phyloP scores from a whole-genome alignment of 2,888 invertebrate species.

The Lydus trimaculatus region DNA sequence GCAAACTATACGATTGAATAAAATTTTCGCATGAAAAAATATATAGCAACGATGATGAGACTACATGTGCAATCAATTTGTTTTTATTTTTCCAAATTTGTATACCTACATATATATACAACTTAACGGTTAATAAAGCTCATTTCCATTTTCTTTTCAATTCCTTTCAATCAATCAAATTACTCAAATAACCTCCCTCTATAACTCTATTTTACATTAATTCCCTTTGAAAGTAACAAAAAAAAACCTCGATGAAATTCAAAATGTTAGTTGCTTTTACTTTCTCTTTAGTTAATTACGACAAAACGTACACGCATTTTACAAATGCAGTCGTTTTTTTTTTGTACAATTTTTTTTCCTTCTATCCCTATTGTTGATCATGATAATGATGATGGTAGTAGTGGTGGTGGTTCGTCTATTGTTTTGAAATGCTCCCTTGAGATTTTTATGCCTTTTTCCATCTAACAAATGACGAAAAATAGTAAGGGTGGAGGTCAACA shows the following conservation, averaged over 20 bases:
- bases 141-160: conserved; percentile 22
- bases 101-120: conserved; percentile 17
- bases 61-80: conserved; percentile 43
- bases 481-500: conserved; percentile 1
- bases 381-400: neutral
- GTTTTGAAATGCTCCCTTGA: conserved; percentile 8
- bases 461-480: neutral
- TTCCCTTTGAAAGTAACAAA: neutral
- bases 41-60: conserved; percentile 21
- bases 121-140: conserved; percentile 24
- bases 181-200: neutral
- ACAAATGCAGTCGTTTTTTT: no score
- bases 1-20: conserved; percentile 42
- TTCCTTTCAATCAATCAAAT: conserved; percentile 26
- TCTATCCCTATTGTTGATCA: neutral
- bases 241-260: neutral
- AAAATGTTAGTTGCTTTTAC: neutral
- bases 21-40: conserved; percentile 39
- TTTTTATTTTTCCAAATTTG: no score
- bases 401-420: conserved; percentile 5
- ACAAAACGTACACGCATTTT: neutral
- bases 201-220: neutral
- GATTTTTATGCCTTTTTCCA: conserved; percentile 7
- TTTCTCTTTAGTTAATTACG: neutral
- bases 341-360: neutral